Evolutionary conservation across 2,888 invertebrate species (phyloP).

Genomic region (Pyrgus malvae): DNA sequence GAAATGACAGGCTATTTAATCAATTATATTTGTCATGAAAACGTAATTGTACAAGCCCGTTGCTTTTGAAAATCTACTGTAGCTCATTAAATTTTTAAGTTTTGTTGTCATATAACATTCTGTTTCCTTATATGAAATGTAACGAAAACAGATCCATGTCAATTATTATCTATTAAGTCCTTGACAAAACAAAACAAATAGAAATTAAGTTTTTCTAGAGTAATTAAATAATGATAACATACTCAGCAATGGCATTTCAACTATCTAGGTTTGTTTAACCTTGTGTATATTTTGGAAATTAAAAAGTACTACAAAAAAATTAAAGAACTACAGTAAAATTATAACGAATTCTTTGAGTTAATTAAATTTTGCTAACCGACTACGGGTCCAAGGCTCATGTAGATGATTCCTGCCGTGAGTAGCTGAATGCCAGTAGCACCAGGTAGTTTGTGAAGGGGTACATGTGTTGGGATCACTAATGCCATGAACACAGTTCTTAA

Average conservation of each 20-base stretch:
- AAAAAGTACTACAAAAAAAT: too few species aligned
- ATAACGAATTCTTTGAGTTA: too few species aligned
- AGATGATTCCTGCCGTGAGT: conserved; percentile 84
- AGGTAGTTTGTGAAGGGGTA: conserved; percentile 85
- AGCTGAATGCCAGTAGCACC: conserved; percentile 87
- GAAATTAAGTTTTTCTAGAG: background rate
- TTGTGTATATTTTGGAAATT: too few species aligned
- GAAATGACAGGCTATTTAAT: background rate
- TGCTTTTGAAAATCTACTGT: too few species aligned
- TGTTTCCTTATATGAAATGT: too few species aligned
- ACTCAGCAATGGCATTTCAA: too few species aligned
- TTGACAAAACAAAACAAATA: background rate
- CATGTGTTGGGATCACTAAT: conserved; percentile 86
- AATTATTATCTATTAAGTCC: background rate
- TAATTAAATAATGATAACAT: background rate
- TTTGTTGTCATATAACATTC: too few species aligned
- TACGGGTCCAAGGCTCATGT: conserved; percentile 83
- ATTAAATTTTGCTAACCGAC: conserved; percentile 77
- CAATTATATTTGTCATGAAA: too few species aligned
- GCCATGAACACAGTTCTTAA: conserved; percentile 88
- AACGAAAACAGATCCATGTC: background rate
- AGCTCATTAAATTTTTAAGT: too few species aligned
- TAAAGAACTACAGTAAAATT: too few species aligned
- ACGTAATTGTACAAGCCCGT: too few species aligned
- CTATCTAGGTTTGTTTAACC: too few species aligned